These are phyloP conservation scores for Xanthostigma xanthostigma DNA, from an alignment of 2,888 invertebrate genomes.

Conservation along the genomic window DNA sequence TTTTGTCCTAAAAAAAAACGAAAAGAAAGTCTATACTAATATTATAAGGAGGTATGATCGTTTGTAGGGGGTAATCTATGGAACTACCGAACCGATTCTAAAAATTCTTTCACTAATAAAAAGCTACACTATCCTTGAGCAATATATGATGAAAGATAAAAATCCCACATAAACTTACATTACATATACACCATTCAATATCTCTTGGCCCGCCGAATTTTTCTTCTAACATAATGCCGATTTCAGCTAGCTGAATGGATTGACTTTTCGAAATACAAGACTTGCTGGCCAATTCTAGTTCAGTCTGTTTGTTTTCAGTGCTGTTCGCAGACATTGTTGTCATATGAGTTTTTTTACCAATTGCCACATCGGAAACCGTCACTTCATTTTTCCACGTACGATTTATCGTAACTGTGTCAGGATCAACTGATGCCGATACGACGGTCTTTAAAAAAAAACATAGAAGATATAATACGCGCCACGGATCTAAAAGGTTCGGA, in stretches of 20 bases:
- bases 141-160: too few species aligned
- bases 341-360: constrained; percentile 39
- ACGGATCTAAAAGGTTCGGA: too few species aligned
- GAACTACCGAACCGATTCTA: too few species aligned
- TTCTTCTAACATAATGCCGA: constrained; percentile 45
- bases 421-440: constrained; percentile 62
- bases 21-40: too few species aligned
- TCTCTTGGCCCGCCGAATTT: constrained; percentile 56
- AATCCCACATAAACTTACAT: constrained; percentile 33
- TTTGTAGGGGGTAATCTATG: too few species aligned
- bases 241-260: constrained; percentile 36
- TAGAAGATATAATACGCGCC: constrained; percentile 1
- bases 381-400: constrained; percentile 34
- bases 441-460: constrained; percentile 42
- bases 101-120: too few species aligned
- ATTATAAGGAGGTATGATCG: too few species aligned
- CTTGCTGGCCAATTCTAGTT: constrained; percentile 26
- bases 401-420: constrained; percentile 51
- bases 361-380: constrained; percentile 27
- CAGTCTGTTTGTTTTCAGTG: constrained; percentile 17
- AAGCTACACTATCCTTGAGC: too few species aligned
- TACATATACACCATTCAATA: constrained; percentile 63
- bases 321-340: constrained; percentile 29
- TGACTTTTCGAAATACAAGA: constrained; percentile 41
- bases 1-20: constrained; percentile 28